A percentile compares a stretch with the other conserved stretches of the same genome.
Conservation (phyloP, 2,797 vertebrate genomes). For the Florisuga fusca region DNA sequence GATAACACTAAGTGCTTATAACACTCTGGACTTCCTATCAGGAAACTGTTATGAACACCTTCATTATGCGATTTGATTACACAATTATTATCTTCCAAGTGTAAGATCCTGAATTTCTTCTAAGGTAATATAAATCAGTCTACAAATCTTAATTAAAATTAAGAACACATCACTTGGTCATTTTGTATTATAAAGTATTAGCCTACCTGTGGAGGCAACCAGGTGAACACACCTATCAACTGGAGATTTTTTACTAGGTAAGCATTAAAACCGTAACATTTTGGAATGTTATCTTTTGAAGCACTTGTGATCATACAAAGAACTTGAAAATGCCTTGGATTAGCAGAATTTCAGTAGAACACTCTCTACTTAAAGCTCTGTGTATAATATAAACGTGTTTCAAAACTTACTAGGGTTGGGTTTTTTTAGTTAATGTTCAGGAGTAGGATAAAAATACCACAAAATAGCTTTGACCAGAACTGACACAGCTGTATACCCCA, state of each 20-base stretch:
- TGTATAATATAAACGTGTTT: neutral
- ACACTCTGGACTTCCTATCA: fast-evolving
- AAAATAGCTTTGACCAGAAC: neutral
- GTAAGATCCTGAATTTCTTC: neutral
- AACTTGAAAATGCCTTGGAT: neutral
- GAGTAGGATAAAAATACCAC: neutral
- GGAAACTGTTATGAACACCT: neutral
- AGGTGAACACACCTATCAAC: too few relatives aligned
- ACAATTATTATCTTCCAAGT: neutral
- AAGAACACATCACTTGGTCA: neutral
- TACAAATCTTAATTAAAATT: neutral
- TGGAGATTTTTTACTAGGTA: neutral
- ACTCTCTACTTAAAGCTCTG: fast-evolving
- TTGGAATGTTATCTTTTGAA: neutral
- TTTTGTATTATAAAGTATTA: neutral
- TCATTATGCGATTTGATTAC: neutral
- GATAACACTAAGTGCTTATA: neutral
- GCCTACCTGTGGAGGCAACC: too few relatives aligned
- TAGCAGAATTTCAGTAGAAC: neutral
- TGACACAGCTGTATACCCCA: neutral
- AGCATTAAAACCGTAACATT: neutral
- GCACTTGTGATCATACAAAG: neutral
- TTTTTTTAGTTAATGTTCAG: neutral
- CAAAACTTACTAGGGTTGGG: neutral
- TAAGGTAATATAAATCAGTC: neutral